These are phyloP conservation scores for Hydrozoanthus tunicans DNA, from an alignment of 64 coral and sea anemone genomes.

Conservation along the genomic window DNA sequence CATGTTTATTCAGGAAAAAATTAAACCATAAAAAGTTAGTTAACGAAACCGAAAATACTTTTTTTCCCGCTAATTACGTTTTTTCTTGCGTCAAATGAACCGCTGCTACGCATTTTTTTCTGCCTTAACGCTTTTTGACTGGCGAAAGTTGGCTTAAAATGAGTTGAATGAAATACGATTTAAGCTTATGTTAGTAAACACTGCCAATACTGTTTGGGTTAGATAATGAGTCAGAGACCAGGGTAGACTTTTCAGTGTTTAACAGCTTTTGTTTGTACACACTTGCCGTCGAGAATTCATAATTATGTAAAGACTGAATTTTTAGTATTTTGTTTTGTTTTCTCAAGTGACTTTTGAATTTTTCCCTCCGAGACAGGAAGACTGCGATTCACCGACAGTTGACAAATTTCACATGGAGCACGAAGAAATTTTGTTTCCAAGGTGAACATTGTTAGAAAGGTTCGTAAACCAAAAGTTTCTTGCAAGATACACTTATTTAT, in stretches of 20 bases:
- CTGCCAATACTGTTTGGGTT: constrained; percentile 12
- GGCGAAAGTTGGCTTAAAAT: not conserved
- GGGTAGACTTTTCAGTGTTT: not conserved
- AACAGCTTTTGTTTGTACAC: constrained; percentile 40
- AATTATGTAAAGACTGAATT: not conserved
- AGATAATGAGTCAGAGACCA: not conserved
- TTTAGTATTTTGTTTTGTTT: not conserved
- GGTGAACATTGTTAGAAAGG: not conserved
- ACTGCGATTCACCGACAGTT: not conserved
- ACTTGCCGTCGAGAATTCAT: not conserved
- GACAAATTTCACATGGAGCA: not conserved
- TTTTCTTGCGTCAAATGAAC: constrained; percentile 11
- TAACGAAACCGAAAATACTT: not conserved
- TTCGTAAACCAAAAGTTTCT: not conserved
- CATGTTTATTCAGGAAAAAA: constrained; percentile 21
- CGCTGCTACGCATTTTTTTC: not conserved
- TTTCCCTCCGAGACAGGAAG: not conserved
- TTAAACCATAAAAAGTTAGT: not conserved
- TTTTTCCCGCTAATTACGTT: not conserved
- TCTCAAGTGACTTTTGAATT: not conserved
- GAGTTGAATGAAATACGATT: constrained; percentile 30
- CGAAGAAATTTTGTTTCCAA: not conserved
- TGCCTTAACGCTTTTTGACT: not conserved
- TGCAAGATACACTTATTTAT: no score
- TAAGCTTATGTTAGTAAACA: constrained; percentile 1